Evolutionary conservation across 92 coral and sea anemone species (phyloP), one percentile per base, ranked within the genome.

Genomic region (Metridium senile): DNA sequence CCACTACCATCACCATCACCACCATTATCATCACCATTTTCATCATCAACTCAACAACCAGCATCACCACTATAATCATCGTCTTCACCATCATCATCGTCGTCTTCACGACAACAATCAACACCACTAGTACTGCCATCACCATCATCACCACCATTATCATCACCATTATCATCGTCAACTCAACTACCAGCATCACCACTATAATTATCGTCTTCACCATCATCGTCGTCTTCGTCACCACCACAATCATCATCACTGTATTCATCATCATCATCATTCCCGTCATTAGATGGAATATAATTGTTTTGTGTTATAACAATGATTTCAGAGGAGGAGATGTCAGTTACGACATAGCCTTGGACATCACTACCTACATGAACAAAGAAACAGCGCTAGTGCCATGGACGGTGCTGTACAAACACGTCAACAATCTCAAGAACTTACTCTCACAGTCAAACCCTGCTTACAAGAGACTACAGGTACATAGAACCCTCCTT

Each of bases 341-440:
- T 34, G 58, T 88, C 29, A 79, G 89, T 80, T 91, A 91, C 82
- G 71, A 86, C 32, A 70, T 29, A 39, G 88, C 92, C 1, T 79
- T 91, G 27, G 69, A 80, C 65, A 33, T 91, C 39, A 91, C 97
- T 9, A 72, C 83, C 31, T 91, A 91, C 66, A 26, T 91, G 20
- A 61, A 68, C 52, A 72, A 71, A 20, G 97, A 91, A 35, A 78
- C 32, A 0, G 88, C 79, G 39, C 89, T 77, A 56, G 97, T 88
- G 23, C 93, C 97, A 4, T 88, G 93, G 97, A 29, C 10, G 33
- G 88, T 89, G 45, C 76, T 78, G 1, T 13, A 9, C 7, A 16
- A 20, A 27, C 71, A 35, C 9, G 19, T 78, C 18, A 33, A n/a
- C 0, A 27, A 63, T 7, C 58, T 91, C 16, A 22, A 31, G 0